Evolutionary conservation across 2,888 invertebrate genomes (phyloP).

Genomic region (Chloroclystis v-ata): DNA sequence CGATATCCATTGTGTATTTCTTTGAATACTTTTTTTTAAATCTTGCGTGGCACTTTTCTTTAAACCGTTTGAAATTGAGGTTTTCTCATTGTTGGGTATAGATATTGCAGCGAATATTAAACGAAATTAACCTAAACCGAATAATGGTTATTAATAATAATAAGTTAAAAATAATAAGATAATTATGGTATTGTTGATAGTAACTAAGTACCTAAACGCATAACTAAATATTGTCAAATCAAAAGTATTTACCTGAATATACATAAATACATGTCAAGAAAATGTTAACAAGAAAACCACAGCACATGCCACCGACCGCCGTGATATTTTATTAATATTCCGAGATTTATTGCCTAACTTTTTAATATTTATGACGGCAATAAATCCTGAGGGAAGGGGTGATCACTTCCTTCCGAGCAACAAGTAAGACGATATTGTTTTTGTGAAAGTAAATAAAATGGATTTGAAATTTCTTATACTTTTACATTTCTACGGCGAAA

Average conservation of each 20-base stretch:
- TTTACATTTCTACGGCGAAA: neutral
- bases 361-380: constrained; percentile 76
- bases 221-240: too few relatives aligned
- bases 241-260: too few relatives aligned
- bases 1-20: constrained; percentile 59
- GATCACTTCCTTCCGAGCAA: constrained; percentile 66
- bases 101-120: too few relatives aligned
- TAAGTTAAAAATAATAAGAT: too few relatives aligned
- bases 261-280: constrained; percentile 13
- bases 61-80: too few relatives aligned
- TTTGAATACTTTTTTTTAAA: constrained; percentile 32
- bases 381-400: constrained; percentile 72
- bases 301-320: constrained; percentile 41
- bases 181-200: too few relatives aligned
- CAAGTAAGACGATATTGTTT: constrained; percentile 53
- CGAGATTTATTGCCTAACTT: constrained; percentile 71
- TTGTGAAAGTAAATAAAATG: neutral
- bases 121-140: too few relatives aligned
- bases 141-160: too few relatives aligned
- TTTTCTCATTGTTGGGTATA: too few relatives aligned
- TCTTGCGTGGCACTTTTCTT: constrained; percentile 28
- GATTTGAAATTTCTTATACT: neutral
- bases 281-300: constrained; percentile 31
- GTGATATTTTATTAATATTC: constrained; percentile 62
- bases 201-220: too few relatives aligned